Evolutionary conservation across 2,888 invertebrate species (phyloP).

Genomic region (Parapristionchus giblindavisi): DNA sequence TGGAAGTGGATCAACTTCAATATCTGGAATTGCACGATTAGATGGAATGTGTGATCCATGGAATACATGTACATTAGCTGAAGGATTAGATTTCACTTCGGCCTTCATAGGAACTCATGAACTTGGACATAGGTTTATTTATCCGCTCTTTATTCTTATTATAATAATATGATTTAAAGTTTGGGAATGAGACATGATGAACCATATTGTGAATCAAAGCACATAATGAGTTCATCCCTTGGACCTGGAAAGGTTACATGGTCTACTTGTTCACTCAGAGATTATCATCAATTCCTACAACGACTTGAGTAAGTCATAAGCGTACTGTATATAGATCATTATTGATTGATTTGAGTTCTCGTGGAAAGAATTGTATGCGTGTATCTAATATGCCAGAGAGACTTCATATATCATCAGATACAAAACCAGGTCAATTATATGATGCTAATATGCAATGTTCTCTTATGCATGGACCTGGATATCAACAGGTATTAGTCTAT

Average conservation of each 20-base stretch:
- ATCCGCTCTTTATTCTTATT: background rate
- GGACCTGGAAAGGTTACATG: slow-evolving; percentile 70
- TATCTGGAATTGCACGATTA: slow-evolving; percentile 69
- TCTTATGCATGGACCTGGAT: slow-evolving; percentile 69
- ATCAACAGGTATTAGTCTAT: slow-evolving; percentile 64
- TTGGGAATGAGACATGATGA: slow-evolving; percentile 70
- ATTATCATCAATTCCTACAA: slow-evolving; percentile 68
- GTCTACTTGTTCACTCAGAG: slow-evolving; percentile 68
- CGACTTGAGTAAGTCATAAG: slow-evolving; percentile 61
- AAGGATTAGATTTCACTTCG: slow-evolving; percentile 69
- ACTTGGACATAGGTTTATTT: slow-evolving; percentile 64
- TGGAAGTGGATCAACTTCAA: slow-evolving; percentile 66
- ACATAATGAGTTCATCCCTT: slow-evolving; percentile 68
- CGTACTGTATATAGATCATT: background rate
- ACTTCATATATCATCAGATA: slow-evolving; percentile 53
- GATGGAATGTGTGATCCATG: slow-evolving; percentile 69
- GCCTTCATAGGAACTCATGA: slow-evolving; percentile 70
- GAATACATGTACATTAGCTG: slow-evolving; percentile 69
- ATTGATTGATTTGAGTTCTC: slow-evolving; percentile 57
- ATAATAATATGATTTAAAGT: slow-evolving; percentile 42
- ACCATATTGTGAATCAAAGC: slow-evolving; percentile 66
- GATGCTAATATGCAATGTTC: slow-evolving; percentile 68
- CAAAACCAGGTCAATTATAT: slow-evolving; percentile 68
- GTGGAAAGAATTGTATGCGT: slow-evolving; percentile 66
- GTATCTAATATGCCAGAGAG: slow-evolving; percentile 61